Conservation (phyloP, 2,888 invertebrate species). For the Pammene aurita region DNA sequence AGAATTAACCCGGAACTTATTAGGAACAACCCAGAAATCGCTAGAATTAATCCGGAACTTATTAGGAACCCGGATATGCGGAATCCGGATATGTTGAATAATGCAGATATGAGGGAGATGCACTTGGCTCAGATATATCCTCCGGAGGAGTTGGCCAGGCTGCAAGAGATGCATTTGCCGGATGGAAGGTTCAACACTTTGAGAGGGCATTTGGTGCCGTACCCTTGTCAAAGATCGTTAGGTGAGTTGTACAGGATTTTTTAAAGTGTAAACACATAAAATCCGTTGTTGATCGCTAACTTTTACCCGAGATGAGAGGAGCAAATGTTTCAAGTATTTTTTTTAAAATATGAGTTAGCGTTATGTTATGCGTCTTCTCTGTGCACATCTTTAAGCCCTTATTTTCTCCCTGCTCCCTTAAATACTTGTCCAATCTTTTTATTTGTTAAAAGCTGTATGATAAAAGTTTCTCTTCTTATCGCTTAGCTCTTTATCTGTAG, state of each 20-base stretch:
- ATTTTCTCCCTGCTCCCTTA: too few relatives aligned
- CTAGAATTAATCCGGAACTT: slow-evolving; percentile 50
- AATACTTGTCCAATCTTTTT: too few relatives aligned
- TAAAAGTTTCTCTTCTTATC: too few relatives aligned
- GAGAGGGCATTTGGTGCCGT: slow-evolving; percentile 75
- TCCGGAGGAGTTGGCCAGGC: slow-evolving; percentile 53
- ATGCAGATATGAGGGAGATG: slow-evolving; percentile 7
- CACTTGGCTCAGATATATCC: slow-evolving; percentile 55
- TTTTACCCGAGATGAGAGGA: too few relatives aligned
- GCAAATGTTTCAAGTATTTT: too few relatives aligned
- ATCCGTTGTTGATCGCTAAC: too few relatives aligned
- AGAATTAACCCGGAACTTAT: slow-evolving; percentile 53
- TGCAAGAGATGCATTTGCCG: slow-evolving; percentile 64
- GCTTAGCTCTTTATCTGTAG: too few relatives aligned
- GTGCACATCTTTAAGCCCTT: too few relatives aligned
- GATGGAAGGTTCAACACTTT: slow-evolving; percentile 70
- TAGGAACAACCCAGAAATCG: slow-evolving; percentile 51
- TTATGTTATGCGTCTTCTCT: too few relatives aligned
- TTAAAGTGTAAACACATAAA: too few relatives aligned
- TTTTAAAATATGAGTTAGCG: too few relatives aligned
- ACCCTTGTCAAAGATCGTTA: slow-evolving; percentile 64
- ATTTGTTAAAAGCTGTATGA: too few relatives aligned
- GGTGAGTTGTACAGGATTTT: slow-evolving; percentile 41
- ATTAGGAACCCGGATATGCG: slow-evolving; percentile 41
- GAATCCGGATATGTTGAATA: slow-evolving; percentile 30